phyloP scores from a whole-genome alignment of 2,797 vertebrate genomes.

The Malacoraja senta region DNA sequence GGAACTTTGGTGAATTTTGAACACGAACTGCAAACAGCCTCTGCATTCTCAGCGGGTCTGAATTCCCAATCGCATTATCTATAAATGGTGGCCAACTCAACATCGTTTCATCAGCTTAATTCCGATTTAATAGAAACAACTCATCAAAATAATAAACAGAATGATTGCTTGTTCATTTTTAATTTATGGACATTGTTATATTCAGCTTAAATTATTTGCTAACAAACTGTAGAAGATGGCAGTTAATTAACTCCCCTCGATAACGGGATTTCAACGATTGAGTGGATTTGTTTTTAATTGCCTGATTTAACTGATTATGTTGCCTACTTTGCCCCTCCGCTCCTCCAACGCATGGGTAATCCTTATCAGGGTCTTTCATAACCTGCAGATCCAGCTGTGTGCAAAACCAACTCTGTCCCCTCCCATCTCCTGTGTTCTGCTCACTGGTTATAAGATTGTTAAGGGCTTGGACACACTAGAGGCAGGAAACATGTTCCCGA shows the following conservation, averaged over 20 bases:
- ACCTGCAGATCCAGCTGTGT: not conserved
- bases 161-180: slow-evolving; percentile 11
- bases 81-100: not conserved
- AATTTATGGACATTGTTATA: slow-evolving; percentile 25
- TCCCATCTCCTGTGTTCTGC: too few relatives aligned
- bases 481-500: too few relatives aligned
- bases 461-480: too few relatives aligned
- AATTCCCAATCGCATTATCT: not conserved
- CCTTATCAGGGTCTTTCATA: not conserved
- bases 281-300: not conserved
- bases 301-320: not conserved
- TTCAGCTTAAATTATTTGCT: slow-evolving; percentile 12
- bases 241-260: slow-evolving; percentile 12
- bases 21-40: not conserved
- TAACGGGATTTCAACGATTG: slow-evolving; percentile 5
- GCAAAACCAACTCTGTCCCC: not conserved
- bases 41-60: not conserved
- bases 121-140: slow-evolving; percentile 31
- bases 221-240: slow-evolving; percentile 21
- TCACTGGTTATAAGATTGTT: too few relatives aligned
- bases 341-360: not conserved
- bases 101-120: slow-evolving; percentile 11
- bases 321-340: not conserved
- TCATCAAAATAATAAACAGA: slow-evolving; percentile 35
- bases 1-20: not conserved